phyloP scores from a whole-genome alignment of 2,797 vertebrate species.

The Sebastes flavidus region DNA sequence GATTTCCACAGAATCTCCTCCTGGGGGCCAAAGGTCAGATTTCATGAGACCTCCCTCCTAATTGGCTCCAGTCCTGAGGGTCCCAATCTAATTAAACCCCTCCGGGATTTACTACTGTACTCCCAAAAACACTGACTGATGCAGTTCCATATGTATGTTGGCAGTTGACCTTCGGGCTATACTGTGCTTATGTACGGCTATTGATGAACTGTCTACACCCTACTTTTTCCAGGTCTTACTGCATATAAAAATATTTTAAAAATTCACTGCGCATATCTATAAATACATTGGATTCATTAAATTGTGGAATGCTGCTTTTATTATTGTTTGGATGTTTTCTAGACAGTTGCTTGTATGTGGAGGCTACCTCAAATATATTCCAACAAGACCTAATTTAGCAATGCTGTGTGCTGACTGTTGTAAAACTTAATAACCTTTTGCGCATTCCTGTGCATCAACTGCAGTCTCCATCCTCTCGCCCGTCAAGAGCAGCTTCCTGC shows the following conservation, averaged over 20 bases:
- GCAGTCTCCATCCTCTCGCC: conserved; percentile 6
- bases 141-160: conserved; percentile 29
- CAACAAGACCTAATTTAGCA: conserved; percentile 1
- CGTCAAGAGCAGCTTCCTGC: conserved; percentile 6
- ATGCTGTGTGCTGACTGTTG: background rate
- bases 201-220: conserved; percentile 7
- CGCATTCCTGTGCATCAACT: conserved; percentile 15
- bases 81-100: conserved; percentile 74
- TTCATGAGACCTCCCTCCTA: conserved; percentile 44
- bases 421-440: conserved; percentile 24
- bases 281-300: background rate
- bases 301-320: background rate
- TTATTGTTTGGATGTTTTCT: background rate
- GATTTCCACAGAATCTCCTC: conserved; percentile 1
- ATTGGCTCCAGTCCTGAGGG: conserved; percentile 44
- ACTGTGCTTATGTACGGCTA: background rate
- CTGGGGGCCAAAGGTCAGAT: conserved; percentile 60
- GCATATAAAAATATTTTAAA: background rate
- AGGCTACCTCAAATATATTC: background rate
- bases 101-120: conserved; percentile 37
- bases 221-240: background rate
- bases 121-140: conserved; percentile 45
- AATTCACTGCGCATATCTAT: background rate
- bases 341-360: background rate
- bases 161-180: conserved; percentile 18